Base-by-base conservation (phyloP, 2,888 invertebrate genomes). In the Spisula solida region DNA sequence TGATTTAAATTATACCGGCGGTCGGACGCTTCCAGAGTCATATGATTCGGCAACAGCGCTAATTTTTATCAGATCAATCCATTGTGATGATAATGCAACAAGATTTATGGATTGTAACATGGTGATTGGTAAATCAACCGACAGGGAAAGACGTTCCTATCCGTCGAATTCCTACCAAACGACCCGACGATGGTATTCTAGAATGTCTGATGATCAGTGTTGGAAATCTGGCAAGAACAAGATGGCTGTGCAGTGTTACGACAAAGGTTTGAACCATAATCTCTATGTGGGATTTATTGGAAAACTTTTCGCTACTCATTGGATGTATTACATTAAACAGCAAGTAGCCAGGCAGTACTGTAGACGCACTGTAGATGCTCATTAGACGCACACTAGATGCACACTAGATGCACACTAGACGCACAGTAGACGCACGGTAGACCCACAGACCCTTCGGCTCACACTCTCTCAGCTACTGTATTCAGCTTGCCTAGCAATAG, bases 41-140 rank as follows among this genome's bases (percentile, higher is more conserved):
- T 95, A 92, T 87, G 94, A 94, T 8, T 84, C 83, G 47, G 95
- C 94, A 6, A 81, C 70, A 41, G 96, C 95, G 0, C 94, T 94
- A 1, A 93, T 96, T 29, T 96, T 95, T 95, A 88, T 95, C 34
- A 92, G 91, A 29, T 85, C 91, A 14, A 85, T 95, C 1, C 90
- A 93, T 51, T 95, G 95, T 88, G 86, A 89, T 20, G 95, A 95
- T 0, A 85, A 82, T 60, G 88, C 85, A 20, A 34, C 75, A n/a
- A 14, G 55, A 60, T 41, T 88, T 14, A 70, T 78, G n/a, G 47
- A 88, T 14, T 88, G 88, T 29, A 79, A 82, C 34, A 75, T 88
- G 83, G 12, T 55, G 31, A 85, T 85, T 16, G 79, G 78, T 56
- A 60, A 75, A 75, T 75, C 75, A 18, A 75, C 34, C 0, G 75